A percentile compares a stretch with the other conserved stretches of the same genome.
These are phyloP conservation scores for Mystacides longicornis DNA, from an alignment of 2,888 invertebrate genomes.

Conservation along the genomic window DNA sequence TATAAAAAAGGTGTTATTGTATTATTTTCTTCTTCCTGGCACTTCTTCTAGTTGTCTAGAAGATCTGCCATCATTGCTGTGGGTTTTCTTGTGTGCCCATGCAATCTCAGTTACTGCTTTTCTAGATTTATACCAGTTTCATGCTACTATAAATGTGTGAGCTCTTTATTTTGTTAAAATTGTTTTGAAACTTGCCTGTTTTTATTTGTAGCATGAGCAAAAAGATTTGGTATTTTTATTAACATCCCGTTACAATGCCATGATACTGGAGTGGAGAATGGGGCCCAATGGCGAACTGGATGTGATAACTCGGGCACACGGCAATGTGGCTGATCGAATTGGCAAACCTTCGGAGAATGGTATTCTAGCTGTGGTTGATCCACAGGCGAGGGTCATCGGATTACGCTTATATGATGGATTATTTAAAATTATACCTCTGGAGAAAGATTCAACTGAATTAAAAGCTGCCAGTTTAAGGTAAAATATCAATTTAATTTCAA, in stretches of 20 bases:
- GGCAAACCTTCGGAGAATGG: conserved; percentile 95
- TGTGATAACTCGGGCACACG: conserved; percentile 92
- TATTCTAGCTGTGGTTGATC: conserved; percentile 92
- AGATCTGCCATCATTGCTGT: too few relatives aligned
- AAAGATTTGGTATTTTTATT: conserved; percentile 91
- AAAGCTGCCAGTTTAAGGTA: conserved; percentile 80
- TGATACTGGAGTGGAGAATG: conserved; percentile 87
- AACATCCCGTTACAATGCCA: conserved; percentile 91
- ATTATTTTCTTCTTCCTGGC: too few relatives aligned
- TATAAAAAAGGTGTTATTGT: too few relatives aligned
- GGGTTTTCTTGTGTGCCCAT: too few relatives aligned
- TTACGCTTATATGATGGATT: conserved; percentile 92
- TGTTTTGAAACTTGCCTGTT: not conserved
- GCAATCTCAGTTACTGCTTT: not conserved
- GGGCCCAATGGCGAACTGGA: conserved; percentile 72
- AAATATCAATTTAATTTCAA: too few relatives aligned
- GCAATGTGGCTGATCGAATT: conserved; percentile 91
- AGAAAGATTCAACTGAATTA: conserved; percentile 87
- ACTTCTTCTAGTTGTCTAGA: too few relatives aligned
- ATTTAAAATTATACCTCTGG: conserved; percentile 94
- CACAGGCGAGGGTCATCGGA: conserved; percentile 90
- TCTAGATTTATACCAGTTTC: not conserved
- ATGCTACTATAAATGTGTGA: not conserved
- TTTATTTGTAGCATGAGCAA: conserved; percentile 64
- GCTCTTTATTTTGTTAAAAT: not conserved